Conservation (phyloP, 2,797 vertebrate genomes). For the Mormyrus proboscirostris region DNA sequence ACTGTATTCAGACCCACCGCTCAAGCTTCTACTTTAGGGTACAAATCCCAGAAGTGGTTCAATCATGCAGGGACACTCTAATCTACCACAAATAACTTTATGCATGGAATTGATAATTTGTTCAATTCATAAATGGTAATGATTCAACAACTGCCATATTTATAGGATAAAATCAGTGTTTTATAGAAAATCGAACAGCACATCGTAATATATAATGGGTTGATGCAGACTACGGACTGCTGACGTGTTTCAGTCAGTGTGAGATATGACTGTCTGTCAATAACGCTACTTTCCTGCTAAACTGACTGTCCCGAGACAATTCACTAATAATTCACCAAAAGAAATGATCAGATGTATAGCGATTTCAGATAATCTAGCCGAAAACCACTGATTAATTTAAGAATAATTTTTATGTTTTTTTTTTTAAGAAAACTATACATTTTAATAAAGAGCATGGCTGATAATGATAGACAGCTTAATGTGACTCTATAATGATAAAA, state of each 20-base stretch:
- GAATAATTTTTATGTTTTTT: constrained; percentile 64
- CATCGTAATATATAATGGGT: not conserved
- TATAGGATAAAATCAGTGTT: not conserved
- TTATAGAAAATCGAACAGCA: not conserved
- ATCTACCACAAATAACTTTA: not conserved
- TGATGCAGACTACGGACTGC: not conserved
- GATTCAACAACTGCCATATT: not conserved
- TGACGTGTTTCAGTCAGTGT: too few relatives aligned
- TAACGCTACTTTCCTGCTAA: not conserved
- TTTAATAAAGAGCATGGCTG: constrained; percentile 68
- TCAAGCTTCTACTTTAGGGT: not conserved
- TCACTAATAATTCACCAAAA: not conserved
- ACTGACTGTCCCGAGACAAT: not conserved
- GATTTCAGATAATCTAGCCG: not conserved
- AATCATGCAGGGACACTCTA: not conserved
- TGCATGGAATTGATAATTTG: not conserved
- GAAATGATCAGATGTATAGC: not conserved
- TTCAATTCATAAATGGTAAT: not conserved
- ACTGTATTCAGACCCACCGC: not conserved
- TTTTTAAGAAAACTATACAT: constrained; percentile 70
- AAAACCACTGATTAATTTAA: constrained; percentile 49
- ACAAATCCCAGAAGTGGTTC: not conserved
- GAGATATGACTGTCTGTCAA: not conserved
- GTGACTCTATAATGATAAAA: constrained; percentile 58
- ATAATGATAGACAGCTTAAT: constrained; percentile 57